Conservation (phyloP, 2,113 vertebrate species). For the Brachionichthys hirsutus region DNA sequence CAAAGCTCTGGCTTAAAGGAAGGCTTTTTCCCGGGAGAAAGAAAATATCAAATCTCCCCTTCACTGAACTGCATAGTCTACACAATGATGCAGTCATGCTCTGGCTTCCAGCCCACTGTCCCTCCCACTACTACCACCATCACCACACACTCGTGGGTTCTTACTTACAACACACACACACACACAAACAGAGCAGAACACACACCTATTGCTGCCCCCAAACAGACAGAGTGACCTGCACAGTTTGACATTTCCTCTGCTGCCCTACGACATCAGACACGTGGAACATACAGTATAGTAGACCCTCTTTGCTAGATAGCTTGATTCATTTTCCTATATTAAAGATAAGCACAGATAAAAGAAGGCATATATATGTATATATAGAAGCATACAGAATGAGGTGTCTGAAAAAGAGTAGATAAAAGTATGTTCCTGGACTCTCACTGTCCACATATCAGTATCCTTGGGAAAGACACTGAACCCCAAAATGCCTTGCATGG, state of each 20-base stretch:
- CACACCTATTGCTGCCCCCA: slow-evolving; percentile 16
- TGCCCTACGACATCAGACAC: slow-evolving; percentile 48
- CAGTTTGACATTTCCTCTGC: slow-evolving; percentile 42
- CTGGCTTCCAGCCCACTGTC: slow-evolving; percentile 61
- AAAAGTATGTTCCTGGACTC: too few species aligned
- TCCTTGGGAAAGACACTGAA: too few species aligned
- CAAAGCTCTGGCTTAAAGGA: slow-evolving; percentile 67
- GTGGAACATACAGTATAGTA: slow-evolving; percentile 3
- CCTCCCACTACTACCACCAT: slow-evolving; percentile 47
- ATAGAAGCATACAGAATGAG: too few species aligned
- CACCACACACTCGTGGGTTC: slow-evolving; percentile 31
- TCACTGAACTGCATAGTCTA: slow-evolving; percentile 69
- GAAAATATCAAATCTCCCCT: slow-evolving; percentile 74
- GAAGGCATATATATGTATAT: too few species aligned
- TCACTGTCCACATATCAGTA: too few species aligned
- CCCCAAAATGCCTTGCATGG: too few species aligned
- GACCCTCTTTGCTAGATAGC: slow-evolving; percentile 27
- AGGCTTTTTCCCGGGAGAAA: slow-evolving; percentile 59
- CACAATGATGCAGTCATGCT: slow-evolving; percentile 67
- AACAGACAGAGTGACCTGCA: slow-evolving; percentile 30
- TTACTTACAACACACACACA: slow-evolving; percentile 19
- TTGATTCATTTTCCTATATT: slow-evolving; percentile 7
- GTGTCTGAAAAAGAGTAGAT: too few species aligned
- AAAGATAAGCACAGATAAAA: too few species aligned
- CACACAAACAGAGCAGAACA: slow-evolving; percentile 12